Base-by-base conservation (phyloP, 2,888 invertebrate species). In the Troglohyphantes excavatus region DNA sequence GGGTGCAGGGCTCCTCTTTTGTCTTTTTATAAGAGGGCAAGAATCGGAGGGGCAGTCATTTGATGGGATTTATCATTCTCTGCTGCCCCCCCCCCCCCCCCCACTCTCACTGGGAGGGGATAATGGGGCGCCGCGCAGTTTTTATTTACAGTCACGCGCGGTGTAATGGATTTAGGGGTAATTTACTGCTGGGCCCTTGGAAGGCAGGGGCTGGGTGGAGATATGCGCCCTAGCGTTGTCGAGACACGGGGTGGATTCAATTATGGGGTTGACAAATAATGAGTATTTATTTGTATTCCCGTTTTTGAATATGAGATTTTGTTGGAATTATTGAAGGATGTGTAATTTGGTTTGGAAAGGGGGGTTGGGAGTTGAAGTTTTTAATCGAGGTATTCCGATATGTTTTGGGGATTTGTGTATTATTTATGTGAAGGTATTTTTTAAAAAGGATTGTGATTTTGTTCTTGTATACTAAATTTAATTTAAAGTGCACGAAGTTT, bases 61-160 rank as follows among this genome's bases (percentile, higher is more conserved):
- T 85, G 85, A 85, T 85, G 68, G 85, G 85, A 85, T 85, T 85
- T 85, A 85, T 85, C 85, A 68, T 85, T 39, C 39, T 39, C 39
- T 13, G 13, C n/a, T 39, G 39, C 39, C 39, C 39, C 39, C 13
- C 39, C 39, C 39, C 39, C 39, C 39, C 7, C 39, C 7, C 9
- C 7, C 39, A 39, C 9, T 39, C 39, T 11, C 0, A 39, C 9
- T 11, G 39, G 39, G 76, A 59, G 33, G n/a, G 67, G 13, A 76
- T 76, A 85, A 76, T 68, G 68, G 76, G 84, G 61, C 33, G 76
- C 23, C 59, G n/a, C 17, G 53, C 39, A 85, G 85, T 85, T 85
- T 85, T 85, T 75, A 85, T 85, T 85, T 85, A 85, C 85, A 53
- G 84, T 21, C 59, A 67, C 23, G 83, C 75, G 33, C 75, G 53